phyloP scores from a whole-genome alignment of 2,888 invertebrate species.

The Crossocerus cetratus region DNA sequence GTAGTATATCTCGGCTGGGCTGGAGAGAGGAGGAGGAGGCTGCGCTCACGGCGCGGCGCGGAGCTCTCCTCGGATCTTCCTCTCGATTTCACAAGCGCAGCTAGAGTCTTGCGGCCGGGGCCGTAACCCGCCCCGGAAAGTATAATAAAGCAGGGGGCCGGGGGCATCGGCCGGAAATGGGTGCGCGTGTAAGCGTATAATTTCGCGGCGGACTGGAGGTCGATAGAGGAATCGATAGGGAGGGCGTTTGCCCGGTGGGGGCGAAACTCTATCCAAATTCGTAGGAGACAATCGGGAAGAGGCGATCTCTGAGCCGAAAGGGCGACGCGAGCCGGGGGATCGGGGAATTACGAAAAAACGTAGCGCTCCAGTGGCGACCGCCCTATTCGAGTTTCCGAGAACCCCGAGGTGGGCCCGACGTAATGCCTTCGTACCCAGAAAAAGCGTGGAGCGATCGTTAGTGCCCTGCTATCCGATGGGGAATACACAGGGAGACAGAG shows the following conservation, averaged over 20 bases:
- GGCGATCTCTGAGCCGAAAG: constrained; percentile 53
- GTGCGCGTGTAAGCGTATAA: not conserved
- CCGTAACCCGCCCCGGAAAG: no score
- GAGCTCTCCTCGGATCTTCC: not conserved
- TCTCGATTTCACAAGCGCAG: not conserved
- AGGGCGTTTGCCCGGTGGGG: not conserved
- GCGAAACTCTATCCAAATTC: constrained; percentile 3
- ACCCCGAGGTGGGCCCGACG: constrained; percentile 60
- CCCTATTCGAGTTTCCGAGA: constrained; percentile 66
- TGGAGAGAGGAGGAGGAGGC: not conserved
- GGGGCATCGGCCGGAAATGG: no score
- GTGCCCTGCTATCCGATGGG: constrained; percentile 38
- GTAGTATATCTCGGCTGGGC: not conserved
- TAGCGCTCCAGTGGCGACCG: constrained; percentile 43
- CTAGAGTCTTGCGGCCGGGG: no score
- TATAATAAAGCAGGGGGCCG: no score
- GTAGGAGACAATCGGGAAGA: constrained; percentile 48
- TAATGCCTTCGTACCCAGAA: constrained; percentile 55
- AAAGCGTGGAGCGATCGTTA: constrained; percentile 56
- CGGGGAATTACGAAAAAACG: constrained; percentile 52
- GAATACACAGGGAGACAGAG: constrained; percentile 32
- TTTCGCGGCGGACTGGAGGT: not conserved
- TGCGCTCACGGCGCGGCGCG: not conserved
- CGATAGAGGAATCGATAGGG: not conserved
- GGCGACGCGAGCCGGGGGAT: constrained; percentile 34